These are phyloP conservation scores for Cantharis rufa DNA, from an alignment of 2,888 invertebrate species.

Conservation along the genomic window DNA sequence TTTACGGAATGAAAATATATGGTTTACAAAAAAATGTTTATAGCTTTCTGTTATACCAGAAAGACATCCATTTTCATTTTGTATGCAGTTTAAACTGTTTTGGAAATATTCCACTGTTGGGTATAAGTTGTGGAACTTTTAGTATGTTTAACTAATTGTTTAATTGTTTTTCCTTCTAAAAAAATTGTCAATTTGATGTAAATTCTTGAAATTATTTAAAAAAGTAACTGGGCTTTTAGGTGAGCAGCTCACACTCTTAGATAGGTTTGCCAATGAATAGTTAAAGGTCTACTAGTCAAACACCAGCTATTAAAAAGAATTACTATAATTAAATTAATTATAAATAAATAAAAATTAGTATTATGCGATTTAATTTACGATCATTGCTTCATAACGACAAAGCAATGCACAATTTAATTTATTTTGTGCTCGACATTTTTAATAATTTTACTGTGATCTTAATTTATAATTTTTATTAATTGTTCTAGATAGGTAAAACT, in stretches of 20 bases:
- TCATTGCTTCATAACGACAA: background rate
- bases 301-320: background rate
- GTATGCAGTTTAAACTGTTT: too few species aligned
- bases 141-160: too few species aligned
- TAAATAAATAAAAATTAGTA: background rate
- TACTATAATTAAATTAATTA: background rate
- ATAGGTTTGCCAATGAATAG: constrained; percentile 2
- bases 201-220: background rate
- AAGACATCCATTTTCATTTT: too few species aligned
- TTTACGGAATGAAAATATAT: too few species aligned
- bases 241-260: background rate
- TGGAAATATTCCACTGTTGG: too few species aligned
- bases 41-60: too few species aligned
- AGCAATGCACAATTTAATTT: constrained; percentile 1
- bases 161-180: background rate
- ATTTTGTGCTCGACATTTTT: constrained; percentile 3
- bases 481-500: constrained; percentile 4
- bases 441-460: constrained; percentile 17
- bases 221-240: constrained; percentile 1
- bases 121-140: too few species aligned
- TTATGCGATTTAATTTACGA: background rate
- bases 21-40: too few species aligned
- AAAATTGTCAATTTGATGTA: background rate
- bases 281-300: constrained; percentile 1
- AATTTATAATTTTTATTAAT: constrained; percentile 4